Percentiles rank a stretch among this genome's conserved stretches.
Conservation (phyloP, 35 echinoderm and acorn worm species). For the Heliocidaris erythrogramma region DNA sequence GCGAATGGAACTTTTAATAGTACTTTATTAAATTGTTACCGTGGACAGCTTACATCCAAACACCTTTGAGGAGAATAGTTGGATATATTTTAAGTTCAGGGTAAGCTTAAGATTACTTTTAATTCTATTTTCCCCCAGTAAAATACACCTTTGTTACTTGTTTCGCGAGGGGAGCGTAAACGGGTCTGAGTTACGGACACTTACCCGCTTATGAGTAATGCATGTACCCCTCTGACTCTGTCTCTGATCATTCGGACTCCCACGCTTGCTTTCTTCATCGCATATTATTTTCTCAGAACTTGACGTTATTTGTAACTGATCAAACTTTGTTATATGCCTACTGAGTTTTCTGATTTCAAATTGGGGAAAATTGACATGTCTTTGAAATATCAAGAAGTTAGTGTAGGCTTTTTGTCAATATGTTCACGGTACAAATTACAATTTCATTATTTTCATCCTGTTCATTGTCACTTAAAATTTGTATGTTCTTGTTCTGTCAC, state of each 20-base stretch:
- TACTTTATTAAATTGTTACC: no score
- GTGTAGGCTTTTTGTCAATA: no score
- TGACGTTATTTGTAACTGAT: not conserved
- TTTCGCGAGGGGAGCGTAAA: not conserved
- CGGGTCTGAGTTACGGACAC: not conserved
- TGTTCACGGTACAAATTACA: no score
- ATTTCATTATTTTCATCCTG: no score
- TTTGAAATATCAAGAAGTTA: no score
- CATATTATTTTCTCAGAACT: not conserved
- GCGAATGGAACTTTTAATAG: no score
- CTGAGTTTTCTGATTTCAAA: no score
- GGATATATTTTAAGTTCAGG: not conserved
- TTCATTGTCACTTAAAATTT: no score
- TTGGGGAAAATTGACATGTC: no score
- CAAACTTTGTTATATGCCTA: no score
- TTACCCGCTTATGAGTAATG: not conserved
- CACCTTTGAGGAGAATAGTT: not conserved
- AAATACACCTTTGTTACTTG: not conserved
- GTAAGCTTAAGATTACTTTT: not conserved
- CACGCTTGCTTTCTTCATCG: not conserved
- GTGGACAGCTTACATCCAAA: no score
- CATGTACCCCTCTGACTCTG: not conserved
- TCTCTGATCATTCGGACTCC: not conserved
- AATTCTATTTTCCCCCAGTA: not conserved
- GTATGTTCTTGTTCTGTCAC: no score